A percentile compares a stretch with the other conserved stretches of the same genome.
Evolutionary conservation across 2,113 vertebrate species (phyloP).

Genomic region (Bettongia penicillata): DNA sequence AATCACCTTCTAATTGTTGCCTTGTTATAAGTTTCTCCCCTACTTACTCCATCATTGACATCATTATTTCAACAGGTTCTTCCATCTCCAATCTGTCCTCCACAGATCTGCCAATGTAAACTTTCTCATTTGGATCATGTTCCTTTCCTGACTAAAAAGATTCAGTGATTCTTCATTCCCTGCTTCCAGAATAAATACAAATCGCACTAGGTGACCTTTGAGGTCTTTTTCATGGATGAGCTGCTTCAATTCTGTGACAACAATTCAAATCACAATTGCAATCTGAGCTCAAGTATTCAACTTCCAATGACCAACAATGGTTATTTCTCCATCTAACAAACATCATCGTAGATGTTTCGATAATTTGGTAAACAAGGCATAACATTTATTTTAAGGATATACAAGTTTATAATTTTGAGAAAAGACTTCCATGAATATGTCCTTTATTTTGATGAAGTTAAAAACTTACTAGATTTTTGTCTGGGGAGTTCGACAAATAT

Average conservation of each 20-base stretch:
- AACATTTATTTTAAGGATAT: background rate
- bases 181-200: background rate
- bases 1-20: background rate
- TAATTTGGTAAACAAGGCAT: background rate
- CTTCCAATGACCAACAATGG: constrained; percentile 35
- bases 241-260: background rate
- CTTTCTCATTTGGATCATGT: background rate
- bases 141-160: background rate
- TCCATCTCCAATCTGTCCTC: background rate
- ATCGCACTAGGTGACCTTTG: background rate
- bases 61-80: background rate
- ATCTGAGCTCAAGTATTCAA: background rate
- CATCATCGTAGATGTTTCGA: constrained; percentile 21
- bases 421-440: background rate
- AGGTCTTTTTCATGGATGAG: background rate
- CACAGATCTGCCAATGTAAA: background rate
- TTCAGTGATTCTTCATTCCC: background rate
- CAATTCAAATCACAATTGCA: constrained; percentile 20
- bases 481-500: background rate
- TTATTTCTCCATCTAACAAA: background rate
- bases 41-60: background rate
- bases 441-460: background rate
- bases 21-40: background rate
- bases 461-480: background rate
- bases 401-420: background rate